These are phyloP conservation scores for Drosophila vallismaia DNA, from an alignment of 2,888 invertebrate species.

Conservation along the genomic window DNA sequence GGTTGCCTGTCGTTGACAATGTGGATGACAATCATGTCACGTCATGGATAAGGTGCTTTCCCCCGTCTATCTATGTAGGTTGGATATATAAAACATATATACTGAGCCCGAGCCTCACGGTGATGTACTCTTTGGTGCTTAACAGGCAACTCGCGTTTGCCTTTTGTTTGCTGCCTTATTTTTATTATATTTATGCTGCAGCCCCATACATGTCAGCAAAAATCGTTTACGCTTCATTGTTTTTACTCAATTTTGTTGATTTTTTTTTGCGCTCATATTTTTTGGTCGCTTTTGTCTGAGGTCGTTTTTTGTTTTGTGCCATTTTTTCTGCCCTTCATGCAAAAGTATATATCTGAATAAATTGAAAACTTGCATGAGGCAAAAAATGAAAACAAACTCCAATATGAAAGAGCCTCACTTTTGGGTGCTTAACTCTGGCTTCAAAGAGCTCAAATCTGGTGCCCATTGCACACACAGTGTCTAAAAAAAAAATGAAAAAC, in stretches of 20 bases:
- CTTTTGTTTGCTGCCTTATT: constrained; percentile 67
- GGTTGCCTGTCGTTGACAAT: constrained; percentile 64
- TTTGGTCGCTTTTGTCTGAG: constrained; percentile 36
- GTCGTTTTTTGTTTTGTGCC: constrained; percentile 34
- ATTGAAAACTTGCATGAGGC: constrained; percentile 52
- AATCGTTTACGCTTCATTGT: constrained; percentile 78
- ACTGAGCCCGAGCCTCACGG: background rate
- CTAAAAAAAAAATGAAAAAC: background rate
- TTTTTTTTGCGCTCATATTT: constrained; percentile 47
- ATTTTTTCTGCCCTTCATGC: constrained; percentile 15
- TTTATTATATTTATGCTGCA: constrained; percentile 51
- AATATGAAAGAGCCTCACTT: constrained; percentile 50
- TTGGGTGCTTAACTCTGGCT: constrained; percentile 46
- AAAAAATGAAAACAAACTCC: constrained; percentile 5
- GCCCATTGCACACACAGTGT: constrained; percentile 25
- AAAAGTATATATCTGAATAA: constrained; percentile 46
- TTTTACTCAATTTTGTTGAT: constrained; percentile 71
- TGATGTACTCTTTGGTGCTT: constrained; percentile 40
- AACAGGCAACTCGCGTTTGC: constrained; percentile 67
- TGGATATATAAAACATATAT: background rate
- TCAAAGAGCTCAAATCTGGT: constrained; percentile 35
- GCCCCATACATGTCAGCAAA: constrained; percentile 64
- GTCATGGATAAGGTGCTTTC: constrained; percentile 47
- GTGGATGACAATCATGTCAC: constrained; percentile 74
- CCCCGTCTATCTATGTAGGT: constrained; percentile 3